Conservation (phyloP, 2,888 invertebrate species). For the Cremastobaeus sp. region DNA sequence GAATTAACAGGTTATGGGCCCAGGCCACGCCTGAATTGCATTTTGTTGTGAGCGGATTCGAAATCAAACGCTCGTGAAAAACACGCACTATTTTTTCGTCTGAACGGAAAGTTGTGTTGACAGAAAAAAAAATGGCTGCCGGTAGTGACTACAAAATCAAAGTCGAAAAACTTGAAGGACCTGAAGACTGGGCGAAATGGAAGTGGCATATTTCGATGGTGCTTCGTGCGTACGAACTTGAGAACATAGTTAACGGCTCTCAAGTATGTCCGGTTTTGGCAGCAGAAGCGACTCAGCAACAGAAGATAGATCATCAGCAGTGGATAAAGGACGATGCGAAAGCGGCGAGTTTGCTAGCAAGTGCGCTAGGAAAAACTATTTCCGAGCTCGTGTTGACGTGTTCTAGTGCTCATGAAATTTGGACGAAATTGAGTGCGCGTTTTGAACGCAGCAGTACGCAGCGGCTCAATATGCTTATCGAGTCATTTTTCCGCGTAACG, state of each 20-base stretch:
- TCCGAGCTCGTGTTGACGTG: conserved; percentile 27
- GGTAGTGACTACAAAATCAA: conserved; percentile 33
- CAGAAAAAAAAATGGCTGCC: not conserved
- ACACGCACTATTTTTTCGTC: not conserved
- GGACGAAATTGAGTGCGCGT: conserved; percentile 26
- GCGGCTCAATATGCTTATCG: conserved; percentile 19
- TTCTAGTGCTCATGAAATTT: conserved; percentile 28
- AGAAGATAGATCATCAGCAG: not conserved
- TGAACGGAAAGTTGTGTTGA: conserved; percentile 4
- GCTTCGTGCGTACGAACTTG: conserved; percentile 35
- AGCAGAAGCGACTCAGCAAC: not conserved
- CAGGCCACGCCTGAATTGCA: conserved; percentile 5
- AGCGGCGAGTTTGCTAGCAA: conserved; percentile 26
- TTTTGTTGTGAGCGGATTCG: not conserved
- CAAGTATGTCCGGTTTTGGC: conserved; percentile 9
- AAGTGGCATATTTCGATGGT: conserved; percentile 48
- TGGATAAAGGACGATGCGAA: conserved; percentile 30
- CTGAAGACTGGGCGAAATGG: conserved; percentile 51
- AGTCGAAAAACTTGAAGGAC: conserved; percentile 46
- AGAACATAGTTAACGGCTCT: conserved; percentile 17
- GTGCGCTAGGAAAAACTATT: conserved; percentile 14
- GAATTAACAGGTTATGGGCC: conserved; percentile 21
- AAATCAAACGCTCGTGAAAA: not conserved
- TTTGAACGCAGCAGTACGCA: conserved; percentile 30
- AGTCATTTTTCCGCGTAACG: conserved; percentile 12